Conservation (phyloP, 2,113 vertebrate genomes). For the Osmerus eperlanus region DNA sequence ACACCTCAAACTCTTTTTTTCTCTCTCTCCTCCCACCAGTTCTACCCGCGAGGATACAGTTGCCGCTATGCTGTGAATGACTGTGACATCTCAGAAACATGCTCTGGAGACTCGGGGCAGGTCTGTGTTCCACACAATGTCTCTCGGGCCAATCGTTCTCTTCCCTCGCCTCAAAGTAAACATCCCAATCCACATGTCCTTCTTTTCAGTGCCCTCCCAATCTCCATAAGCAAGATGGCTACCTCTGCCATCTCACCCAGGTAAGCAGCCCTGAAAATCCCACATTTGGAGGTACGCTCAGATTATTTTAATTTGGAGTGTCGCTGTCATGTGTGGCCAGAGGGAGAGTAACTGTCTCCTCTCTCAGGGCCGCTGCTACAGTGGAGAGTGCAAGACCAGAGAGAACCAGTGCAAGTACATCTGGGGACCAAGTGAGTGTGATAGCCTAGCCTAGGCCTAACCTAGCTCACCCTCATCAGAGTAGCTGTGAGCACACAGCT, state of each 20-base stretch:
- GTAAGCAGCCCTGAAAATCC: slow-evolving; percentile 59
- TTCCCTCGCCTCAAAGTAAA: not conserved
- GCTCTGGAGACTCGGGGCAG: slow-evolving; percentile 95
- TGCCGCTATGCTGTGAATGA: slow-evolving; percentile 93
- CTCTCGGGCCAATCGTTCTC: no score
- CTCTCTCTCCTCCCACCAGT: slow-evolving; percentile 65
- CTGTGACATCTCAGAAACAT: slow-evolving; percentile 93
- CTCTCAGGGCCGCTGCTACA: slow-evolving; percentile 92
- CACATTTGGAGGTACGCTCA: not conserved
- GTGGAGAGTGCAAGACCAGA: slow-evolving; percentile 93
- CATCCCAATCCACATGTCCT: slow-evolving; percentile 21
- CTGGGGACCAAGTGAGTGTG: slow-evolving; percentile 92
- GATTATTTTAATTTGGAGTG: not conserved
- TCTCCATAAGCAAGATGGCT: slow-evolving; percentile 97
- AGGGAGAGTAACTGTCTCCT: slow-evolving; percentile 2
- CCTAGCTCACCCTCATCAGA: no score
- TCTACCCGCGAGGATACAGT: slow-evolving; percentile 87
- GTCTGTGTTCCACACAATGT: slow-evolving; percentile 52
- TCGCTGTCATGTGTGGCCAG: not conserved
- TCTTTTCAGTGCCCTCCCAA: slow-evolving; percentile 90
- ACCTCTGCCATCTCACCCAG: slow-evolving; percentile 89
- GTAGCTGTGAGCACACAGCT: no score
- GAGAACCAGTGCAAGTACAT: slow-evolving; percentile 97
- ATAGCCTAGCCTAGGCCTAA: not conserved
- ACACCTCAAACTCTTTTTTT: not conserved